phyloP scores from a whole-genome alignment of 2,113 vertebrate genomes.

The Thoracochromis brauschi region DNA sequence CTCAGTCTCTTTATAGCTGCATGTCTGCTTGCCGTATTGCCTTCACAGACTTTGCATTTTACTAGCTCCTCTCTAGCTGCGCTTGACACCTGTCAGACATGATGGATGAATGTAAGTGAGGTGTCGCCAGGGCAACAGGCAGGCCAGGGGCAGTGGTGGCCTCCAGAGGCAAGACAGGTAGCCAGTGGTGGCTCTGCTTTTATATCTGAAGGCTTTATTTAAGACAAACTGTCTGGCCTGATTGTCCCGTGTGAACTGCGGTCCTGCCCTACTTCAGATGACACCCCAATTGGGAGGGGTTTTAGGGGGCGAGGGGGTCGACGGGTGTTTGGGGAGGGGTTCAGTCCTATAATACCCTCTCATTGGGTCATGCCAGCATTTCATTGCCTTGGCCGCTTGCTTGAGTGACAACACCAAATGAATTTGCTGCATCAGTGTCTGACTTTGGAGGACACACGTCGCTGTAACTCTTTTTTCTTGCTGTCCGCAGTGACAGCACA shows the following conservation, averaged over 20 bases:
- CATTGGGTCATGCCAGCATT: slow-evolving; percentile 20
- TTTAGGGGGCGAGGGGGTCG: not conserved
- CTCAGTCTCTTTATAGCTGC: not conserved
- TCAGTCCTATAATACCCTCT: slow-evolving; percentile 37
- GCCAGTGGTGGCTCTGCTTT: slow-evolving; percentile 21
- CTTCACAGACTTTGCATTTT: slow-evolving; percentile 29
- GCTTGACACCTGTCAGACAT: slow-evolving; percentile 60
- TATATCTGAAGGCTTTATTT: slow-evolving; percentile 50
- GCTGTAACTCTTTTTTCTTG: slow-evolving; percentile 36
- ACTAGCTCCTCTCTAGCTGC: slow-evolving; percentile 36
- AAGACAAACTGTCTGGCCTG: slow-evolving; percentile 36
- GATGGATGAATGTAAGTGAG: slow-evolving; percentile 64
- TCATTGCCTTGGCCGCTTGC: slow-evolving; percentile 38
- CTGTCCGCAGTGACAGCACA: slow-evolving; percentile 48
- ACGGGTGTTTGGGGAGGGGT: not conserved
- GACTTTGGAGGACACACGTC: slow-evolving; percentile 55
- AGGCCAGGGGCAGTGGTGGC: slow-evolving; percentile 31
- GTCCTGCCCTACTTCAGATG: slow-evolving; percentile 7
- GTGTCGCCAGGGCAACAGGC: slow-evolving; percentile 48
- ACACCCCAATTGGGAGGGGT: not conserved
- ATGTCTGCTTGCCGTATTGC: slow-evolving; percentile 1
- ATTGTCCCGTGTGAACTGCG: slow-evolving; percentile 30
- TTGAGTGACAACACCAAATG: slow-evolving; percentile 61
- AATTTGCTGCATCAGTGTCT: slow-evolving; percentile 62
- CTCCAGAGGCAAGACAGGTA: slow-evolving; percentile 46